Evolutionary conservation across 2,113 vertebrate genomes (phyloP), one percentile per base, ranked within the genome.

Genomic region (Murina feae): DNA sequence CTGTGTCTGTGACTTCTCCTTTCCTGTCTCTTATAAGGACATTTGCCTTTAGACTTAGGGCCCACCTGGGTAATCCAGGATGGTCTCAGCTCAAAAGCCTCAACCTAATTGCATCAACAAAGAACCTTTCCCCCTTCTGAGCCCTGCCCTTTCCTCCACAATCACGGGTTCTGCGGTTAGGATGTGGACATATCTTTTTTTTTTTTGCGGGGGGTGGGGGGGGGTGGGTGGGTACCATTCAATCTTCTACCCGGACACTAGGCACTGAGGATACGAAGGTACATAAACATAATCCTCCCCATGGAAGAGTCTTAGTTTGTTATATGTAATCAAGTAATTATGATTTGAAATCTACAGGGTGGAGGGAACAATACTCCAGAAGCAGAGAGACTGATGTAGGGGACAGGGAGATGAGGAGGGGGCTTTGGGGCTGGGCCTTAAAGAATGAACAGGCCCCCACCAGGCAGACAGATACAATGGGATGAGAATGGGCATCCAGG

Each of bases 71-170:
- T 42, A 66, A 82, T 44, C 6, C 23, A 32, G 16, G n/a, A 89
- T 20, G 44, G 9, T 66, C 28, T 85, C 47, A 80, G 13, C 25
- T 78, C 23, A 13, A 55, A 8, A 58, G 37, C 39, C 21, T 53
- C 32, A 47, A 55, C 30, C 20, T n/a, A 85, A 9, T 39, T 21
- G 32, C 30, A 74, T 32, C 55, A 68, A 51, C 28, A 68, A 71
- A 83, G 30, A 28, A 14, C 11, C 12, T 2, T 0, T 0, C 6
- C 11, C 28, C 9, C 55, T 0, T n/a, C n/a, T n/a, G n/a, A n/a
- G n/a, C 55, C 9, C 23, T 0, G 49, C 55, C 55, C 39, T 42
- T 90, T 58, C 21, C 44, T 49, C 71, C 74, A 82, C n/a, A 63
- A 4, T 9, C 60, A 39, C 14, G 76, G 23, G 25, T 74, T 68